Percentiles rank a stretch among this genome's conserved stretches.
Conservation (phyloP, 1,140 invertebrate genomes). For the Euwallacea similis region DNA sequence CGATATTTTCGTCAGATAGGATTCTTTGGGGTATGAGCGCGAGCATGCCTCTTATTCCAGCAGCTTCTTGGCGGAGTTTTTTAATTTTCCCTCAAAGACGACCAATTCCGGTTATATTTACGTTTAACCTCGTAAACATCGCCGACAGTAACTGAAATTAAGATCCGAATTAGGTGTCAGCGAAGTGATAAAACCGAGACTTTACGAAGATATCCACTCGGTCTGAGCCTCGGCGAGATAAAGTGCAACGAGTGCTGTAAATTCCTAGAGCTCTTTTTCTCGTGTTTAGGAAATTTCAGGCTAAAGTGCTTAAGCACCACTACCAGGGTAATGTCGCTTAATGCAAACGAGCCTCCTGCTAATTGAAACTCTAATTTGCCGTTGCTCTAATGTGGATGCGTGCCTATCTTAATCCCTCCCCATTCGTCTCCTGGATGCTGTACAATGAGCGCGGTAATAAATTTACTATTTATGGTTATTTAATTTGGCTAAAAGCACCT, state of each 20-base stretch:
- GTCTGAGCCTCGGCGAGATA: constrained; percentile 12
- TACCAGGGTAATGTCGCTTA: neutral
- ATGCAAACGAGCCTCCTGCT: constrained; percentile 1
- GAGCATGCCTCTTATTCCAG: too few relatives aligned
- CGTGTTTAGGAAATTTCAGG: constrained; percentile 17
- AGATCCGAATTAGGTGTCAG: constrained; percentile 36
- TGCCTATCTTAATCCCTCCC: neutral
- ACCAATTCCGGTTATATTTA: constrained; percentile 26
- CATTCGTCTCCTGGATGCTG: neutral
- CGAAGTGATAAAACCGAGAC: constrained; percentile 31
- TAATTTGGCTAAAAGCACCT: constrained; percentile 28
- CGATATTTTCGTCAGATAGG: too few relatives aligned
- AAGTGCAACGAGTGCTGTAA: constrained; percentile 25
- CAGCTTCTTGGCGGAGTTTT: neutral
- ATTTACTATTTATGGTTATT: constrained; percentile 18
- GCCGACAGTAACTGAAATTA: constrained; percentile 33
- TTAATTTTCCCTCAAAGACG: constrained; percentile 20
- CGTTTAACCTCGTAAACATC: constrained; percentile 30
- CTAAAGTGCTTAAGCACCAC: constrained; percentile 4
- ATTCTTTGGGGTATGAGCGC: too few relatives aligned
- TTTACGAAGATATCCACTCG: constrained; percentile 30
- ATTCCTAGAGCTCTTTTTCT: constrained; percentile 14
- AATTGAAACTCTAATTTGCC: neutral
- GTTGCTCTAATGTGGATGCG: neutral
- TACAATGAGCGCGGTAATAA: neutral